phyloP scores from a whole-genome alignment of 1,140 invertebrate species.

The Drosophila nannoptera region DNA sequence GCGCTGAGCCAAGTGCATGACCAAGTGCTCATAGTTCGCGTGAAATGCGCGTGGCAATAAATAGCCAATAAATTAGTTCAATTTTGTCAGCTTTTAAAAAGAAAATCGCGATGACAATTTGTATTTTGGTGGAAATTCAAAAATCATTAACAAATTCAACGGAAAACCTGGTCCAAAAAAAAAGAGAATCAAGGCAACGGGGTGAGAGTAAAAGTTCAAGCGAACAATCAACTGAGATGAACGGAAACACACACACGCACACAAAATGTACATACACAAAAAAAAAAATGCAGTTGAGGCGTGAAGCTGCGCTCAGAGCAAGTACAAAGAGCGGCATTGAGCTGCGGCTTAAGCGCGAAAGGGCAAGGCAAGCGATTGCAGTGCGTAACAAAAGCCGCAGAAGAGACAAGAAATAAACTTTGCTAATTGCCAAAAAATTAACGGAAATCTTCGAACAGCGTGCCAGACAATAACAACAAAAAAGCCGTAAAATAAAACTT shows the following conservation, averaged over 20 bases:
- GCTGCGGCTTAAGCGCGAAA: background rate
- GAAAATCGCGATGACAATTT: conserved; percentile 35
- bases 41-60: conserved; percentile 37
- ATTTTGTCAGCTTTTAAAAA: conserved; percentile 9
- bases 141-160: conserved; percentile 16
- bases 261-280: background rate
- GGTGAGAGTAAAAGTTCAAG: conserved; percentile 16
- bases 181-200: conserved; percentile 8
- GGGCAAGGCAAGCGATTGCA: background rate
- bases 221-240: conserved; percentile 2
- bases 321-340: conserved; percentile 10
- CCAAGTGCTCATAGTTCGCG: conserved; percentile 36
- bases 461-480: conserved; percentile 17
- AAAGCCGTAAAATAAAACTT: conserved; percentile 30
- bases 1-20: conserved; percentile 43
- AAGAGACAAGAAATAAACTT: conserved; percentile 39
- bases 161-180: conserved; percentile 4
- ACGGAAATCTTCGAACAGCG: conserved; percentile 57
- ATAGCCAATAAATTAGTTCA: conserved; percentile 6
- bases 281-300: too few relatives aligned
- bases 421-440: conserved; percentile 65
- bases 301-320: background rate
- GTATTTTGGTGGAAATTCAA: conserved; percentile 11
- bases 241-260: background rate
- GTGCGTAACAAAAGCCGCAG: conserved; percentile 31